Evolutionary conservation across 2,113 vertebrate species (phyloP).

Genomic region (Smithornis capensis): DNA sequence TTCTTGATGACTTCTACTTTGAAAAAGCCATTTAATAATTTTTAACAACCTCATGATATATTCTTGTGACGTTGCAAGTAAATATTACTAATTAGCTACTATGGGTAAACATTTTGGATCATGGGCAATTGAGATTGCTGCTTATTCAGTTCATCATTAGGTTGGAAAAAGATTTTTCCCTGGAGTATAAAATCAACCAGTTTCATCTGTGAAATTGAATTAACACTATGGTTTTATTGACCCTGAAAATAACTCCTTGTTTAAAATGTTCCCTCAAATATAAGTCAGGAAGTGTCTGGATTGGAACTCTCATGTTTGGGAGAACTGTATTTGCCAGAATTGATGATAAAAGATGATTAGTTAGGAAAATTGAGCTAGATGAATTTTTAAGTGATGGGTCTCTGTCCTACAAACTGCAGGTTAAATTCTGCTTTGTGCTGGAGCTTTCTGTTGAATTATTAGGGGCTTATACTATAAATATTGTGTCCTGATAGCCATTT

Average conservation of each 20-base stretch:
- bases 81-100: neutral
- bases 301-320: neutral
- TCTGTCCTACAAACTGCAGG: neutral
- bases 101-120: neutral
- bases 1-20: neutral
- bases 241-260: neutral
- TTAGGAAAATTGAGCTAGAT: neutral
- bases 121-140: neutral
- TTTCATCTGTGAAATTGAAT: neutral
- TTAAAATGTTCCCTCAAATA: neutral
- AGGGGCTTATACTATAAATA: neutral
- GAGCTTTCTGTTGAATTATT: neutral
- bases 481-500: neutral
- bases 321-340: neutral
- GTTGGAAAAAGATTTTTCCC: neutral
- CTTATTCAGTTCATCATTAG: neutral
- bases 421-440: neutral
- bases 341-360: neutral
- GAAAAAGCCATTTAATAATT: neutral
- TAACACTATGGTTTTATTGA: neutral
- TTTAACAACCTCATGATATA: neutral
- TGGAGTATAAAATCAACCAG: neutral
- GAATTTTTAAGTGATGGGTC: neutral
- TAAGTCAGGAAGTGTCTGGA: neutral
- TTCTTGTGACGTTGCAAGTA: neutral